Conservation (phyloP, 2,113 vertebrate genomes). For the Chlamydotis undulata region DNA sequence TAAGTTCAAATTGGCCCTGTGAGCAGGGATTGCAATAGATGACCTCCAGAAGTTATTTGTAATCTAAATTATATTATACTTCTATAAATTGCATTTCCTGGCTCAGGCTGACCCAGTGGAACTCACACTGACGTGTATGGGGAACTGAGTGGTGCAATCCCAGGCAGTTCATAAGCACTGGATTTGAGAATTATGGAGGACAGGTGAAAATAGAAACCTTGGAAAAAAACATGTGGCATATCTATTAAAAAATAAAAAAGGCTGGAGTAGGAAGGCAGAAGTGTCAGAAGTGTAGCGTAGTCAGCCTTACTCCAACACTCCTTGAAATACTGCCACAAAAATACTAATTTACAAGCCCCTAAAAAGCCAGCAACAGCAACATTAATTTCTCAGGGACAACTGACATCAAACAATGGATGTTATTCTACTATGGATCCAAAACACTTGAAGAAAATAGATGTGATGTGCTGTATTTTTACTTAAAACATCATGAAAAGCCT, state of each 20-base stretch:
- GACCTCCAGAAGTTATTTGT: neutral
- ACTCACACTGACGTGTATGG: fast-evolving
- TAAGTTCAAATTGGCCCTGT: neutral
- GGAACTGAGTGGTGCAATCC: neutral
- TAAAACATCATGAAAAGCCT: neutral
- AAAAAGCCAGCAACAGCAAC: neutral
- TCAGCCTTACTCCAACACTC: neutral
- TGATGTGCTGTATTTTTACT: neutral
- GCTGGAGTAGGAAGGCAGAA: neutral
- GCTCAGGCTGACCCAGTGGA: neutral
- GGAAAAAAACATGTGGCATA: neutral
- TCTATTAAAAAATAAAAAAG: neutral
- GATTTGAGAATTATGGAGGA: neutral
- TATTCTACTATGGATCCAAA: neutral
- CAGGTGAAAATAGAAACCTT: neutral
- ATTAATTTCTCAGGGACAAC: neutral
- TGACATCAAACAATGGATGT: neutral
- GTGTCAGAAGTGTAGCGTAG: neutral
- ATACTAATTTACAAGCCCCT: neutral
- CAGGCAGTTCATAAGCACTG: neutral
- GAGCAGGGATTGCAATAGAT: neutral
- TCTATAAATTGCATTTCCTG: neutral
- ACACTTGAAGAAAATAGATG: neutral
- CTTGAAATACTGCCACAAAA: neutral
- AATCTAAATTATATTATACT: neutral